Base-by-base conservation (phyloP, 2,888 invertebrate species). In the Hipparchia sbordonii region DNA sequence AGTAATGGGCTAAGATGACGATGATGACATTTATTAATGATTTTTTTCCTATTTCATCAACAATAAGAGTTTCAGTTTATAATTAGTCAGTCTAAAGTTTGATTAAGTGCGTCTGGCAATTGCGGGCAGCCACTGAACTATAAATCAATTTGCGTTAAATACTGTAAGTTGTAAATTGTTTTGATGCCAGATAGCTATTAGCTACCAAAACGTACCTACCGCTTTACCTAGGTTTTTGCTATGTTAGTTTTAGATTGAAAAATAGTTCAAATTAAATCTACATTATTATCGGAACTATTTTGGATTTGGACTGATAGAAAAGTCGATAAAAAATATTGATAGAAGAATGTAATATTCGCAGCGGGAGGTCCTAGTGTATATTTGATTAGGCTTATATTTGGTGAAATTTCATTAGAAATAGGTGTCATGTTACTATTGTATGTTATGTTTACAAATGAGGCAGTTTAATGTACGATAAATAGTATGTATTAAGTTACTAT, bases 61-160 rank as follows among this genome's bases (percentile, higher is more conserved):
- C 23, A 23, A 23, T 23, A 23, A 13, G 6, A 56, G 56, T 56
- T 56, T 23, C 56, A 56, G 8, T 13, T 56, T 56, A n/a, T 23
- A 74, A 65, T 65, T 74, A 69, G 75, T 76, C 77, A 33, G 54
- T 54, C 23, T 67, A 67, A 67, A 45, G 23, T 67, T 74, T 75
- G 74, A 76, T 75, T 70, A 66, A 77, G 72, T 74, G 70, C 57
- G 77, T 77, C 77, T 76, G 71, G 74, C 76, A 71, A 68, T 74
- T 67, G 73, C 75, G 75, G 74, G 69, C 78, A 77, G 76, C 78
- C 75, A 76, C 73, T 75, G 74, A 70, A 74, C 77, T 71, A 77
- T 80, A 80, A 79, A 79, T 80, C 77, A 80, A 79, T 79, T 79
- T 79, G 74, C 77, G 73, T 75, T 79, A 76, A 80, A 78, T 71